These are phyloP conservation scores for Sardinella longiceps DNA, from an alignment of 2,797 vertebrate species.

Conservation along the genomic window DNA sequence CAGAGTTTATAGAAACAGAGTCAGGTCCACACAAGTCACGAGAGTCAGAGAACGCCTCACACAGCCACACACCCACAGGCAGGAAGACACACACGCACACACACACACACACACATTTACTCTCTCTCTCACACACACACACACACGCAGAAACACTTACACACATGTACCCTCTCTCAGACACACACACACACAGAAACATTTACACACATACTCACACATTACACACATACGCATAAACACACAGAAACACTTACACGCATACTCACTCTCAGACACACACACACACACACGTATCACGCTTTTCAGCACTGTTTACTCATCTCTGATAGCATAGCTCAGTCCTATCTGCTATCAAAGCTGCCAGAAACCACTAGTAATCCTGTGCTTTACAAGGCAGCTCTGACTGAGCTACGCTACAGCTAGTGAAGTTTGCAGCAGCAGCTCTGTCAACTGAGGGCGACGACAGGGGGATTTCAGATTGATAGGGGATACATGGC, in stretches of 20 bases:
- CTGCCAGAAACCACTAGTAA: background rate
- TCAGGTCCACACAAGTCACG: constrained; percentile 30
- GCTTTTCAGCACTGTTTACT: background rate
- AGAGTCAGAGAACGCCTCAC: background rate
- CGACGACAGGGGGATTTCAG: constrained; percentile 14
- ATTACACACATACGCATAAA: too few species aligned
- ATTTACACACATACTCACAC: background rate
- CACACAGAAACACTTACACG: too few species aligned
- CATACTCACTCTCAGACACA: too few species aligned
- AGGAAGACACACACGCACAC: background rate
- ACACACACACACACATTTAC: background rate
- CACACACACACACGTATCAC: background rate
- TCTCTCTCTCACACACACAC: background rate
- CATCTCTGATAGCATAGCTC: background rate
- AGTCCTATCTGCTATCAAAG: background rate
- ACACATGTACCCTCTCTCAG: background rate
- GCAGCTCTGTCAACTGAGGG: background rate
- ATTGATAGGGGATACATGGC: background rate
- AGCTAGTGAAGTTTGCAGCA: background rate
- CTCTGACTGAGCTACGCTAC: background rate
- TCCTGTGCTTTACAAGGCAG: background rate
- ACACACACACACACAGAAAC: background rate
- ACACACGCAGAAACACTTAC: background rate
- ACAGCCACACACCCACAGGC: background rate
- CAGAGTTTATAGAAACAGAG: constrained; percentile 46